These are phyloP conservation scores for Marasmarcha lunaedactyla DNA, from an alignment of 2,888 invertebrate genomes.

Conservation along the genomic window DNA sequence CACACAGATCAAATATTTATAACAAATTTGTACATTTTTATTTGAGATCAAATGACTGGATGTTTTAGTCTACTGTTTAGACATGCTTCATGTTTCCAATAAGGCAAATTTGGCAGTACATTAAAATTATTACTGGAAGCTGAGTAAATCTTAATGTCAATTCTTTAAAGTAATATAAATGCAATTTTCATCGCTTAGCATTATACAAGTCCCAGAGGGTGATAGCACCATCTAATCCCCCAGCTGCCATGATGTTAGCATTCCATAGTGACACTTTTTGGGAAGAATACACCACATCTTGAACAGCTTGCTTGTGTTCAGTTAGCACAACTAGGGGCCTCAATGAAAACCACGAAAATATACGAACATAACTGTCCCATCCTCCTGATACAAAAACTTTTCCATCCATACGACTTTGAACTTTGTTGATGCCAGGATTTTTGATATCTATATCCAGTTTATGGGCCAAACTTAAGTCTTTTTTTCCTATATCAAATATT, in stretches of 20 bases:
- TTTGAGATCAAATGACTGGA: neutral
- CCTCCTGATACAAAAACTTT: slow-evolving; percentile 81
- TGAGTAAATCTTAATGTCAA: too few species aligned
- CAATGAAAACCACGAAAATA: slow-evolving; percentile 83
- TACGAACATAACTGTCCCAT: slow-evolving; percentile 81
- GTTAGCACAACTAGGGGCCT: slow-evolving; percentile 79
- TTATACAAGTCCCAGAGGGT: slow-evolving; percentile 87
- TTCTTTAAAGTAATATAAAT: too few species aligned
- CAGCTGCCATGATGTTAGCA: slow-evolving; percentile 82
- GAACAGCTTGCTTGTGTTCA: slow-evolving; percentile 77
- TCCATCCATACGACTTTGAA: slow-evolving; percentile 75
- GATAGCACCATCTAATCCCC: slow-evolving; percentile 80
- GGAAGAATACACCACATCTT: slow-evolving; percentile 78
- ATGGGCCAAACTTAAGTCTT: slow-evolving; percentile 65
- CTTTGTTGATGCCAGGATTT: slow-evolving; percentile 78
- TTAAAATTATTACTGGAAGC: too few species aligned
- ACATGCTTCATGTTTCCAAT: too few species aligned
- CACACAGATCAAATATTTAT: neutral
- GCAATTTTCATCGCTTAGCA: slow-evolving; percentile 32
- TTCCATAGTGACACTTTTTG: slow-evolving; percentile 76
- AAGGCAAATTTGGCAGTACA: too few species aligned
- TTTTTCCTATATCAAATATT: slow-evolving; percentile 69
- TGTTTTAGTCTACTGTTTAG: too few species aligned
- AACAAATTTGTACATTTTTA: neutral
- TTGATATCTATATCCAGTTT: slow-evolving; percentile 75